A percentile compares a stretch with the other conserved stretches of the same genome.
phyloP scores from a whole-genome alignment of 2,888 invertebrate genomes.

The Nephrotoma flavescens region DNA sequence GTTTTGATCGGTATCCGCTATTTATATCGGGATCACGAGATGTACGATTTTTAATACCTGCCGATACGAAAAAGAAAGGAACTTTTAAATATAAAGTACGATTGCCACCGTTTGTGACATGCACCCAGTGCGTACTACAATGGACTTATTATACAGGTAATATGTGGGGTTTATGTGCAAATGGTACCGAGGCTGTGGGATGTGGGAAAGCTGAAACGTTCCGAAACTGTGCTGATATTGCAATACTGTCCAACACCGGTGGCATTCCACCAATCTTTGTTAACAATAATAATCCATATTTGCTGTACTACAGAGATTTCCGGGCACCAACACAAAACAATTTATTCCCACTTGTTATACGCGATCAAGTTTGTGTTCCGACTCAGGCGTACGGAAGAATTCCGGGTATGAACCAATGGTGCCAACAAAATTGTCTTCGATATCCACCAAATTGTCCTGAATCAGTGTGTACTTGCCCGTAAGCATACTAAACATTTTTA shows the following conservation, averaged over 20 bases:
- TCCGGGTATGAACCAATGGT: conserved; percentile 71
- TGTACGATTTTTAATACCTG: conserved; percentile 54
- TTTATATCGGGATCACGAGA: conserved; percentile 58
- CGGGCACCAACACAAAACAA: conserved; percentile 44
- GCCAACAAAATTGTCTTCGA: conserved; percentile 69
- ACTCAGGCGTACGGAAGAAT: conserved; percentile 45
- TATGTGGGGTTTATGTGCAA: conserved; percentile 79
- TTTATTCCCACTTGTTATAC: conserved; percentile 59
- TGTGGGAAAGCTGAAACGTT: conserved; percentile 87
- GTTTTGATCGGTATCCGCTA: conserved; percentile 67
- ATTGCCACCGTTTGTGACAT: conserved; percentile 69
- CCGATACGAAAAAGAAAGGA: conserved; percentile 53
- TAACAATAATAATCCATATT: conserved; percentile 46
- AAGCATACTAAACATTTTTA: conserved; percentile 33
- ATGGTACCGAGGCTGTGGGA: conserved; percentile 76
- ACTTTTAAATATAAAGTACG: conserved; percentile 54
- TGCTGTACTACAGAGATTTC: conserved; percentile 60
- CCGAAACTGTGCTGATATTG: conserved; percentile 79
- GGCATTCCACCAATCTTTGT: conserved; percentile 57
- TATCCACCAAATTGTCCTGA: conserved; percentile 77
- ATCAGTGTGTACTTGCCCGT: conserved; percentile 67
- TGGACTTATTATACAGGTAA: conserved; percentile 87
- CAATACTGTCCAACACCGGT: conserved; percentile 63
- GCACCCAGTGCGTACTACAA: conserved; percentile 80
- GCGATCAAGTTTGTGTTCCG: conserved; percentile 68